Evolutionary conservation across 2,888 invertebrate genomes (phyloP).

Genomic region (Sclerodermus sp.): DNA sequence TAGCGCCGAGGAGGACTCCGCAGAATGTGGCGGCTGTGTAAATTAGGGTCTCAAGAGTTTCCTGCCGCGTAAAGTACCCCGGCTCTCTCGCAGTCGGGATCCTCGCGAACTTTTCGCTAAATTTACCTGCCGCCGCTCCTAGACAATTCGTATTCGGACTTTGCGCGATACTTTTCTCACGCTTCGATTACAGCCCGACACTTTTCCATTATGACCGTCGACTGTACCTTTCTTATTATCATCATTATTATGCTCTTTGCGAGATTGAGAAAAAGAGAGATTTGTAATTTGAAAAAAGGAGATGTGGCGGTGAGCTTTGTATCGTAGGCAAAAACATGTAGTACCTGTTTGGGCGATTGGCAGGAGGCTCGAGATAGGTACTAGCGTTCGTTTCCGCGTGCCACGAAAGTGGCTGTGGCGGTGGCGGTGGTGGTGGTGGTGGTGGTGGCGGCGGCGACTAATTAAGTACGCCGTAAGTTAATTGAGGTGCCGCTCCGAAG

Average conservation of each 20-base stretch:
- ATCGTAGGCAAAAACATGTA: no score
- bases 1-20: constrained; percentile 39
- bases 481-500: constrained; percentile 31
- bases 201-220: no score
- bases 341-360: no score
- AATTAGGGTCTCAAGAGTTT: constrained; percentile 43
- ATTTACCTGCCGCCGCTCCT: background rate
- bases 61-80: background rate
- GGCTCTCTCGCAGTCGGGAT: background rate
- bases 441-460: constrained; percentile 38
- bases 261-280: no score
- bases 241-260: no score
- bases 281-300: no score
- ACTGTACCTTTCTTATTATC: no score
- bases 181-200: no score
- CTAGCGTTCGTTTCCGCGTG: constrained; percentile 19
- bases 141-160: no score
- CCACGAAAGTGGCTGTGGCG: constrained; percentile 18
- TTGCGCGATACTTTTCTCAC: no score
- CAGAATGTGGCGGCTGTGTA: constrained; percentile 48
- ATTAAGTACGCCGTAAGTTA: constrained; percentile 50
- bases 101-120: background rate
- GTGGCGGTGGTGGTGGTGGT: no score
- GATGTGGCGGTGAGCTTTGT: no score
- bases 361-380: background rate